Percentiles rank a stretch among this genome's conserved stretches.
Conservation (phyloP, 2,113 vertebrate species). For the Tonatia bakeri region DNA sequence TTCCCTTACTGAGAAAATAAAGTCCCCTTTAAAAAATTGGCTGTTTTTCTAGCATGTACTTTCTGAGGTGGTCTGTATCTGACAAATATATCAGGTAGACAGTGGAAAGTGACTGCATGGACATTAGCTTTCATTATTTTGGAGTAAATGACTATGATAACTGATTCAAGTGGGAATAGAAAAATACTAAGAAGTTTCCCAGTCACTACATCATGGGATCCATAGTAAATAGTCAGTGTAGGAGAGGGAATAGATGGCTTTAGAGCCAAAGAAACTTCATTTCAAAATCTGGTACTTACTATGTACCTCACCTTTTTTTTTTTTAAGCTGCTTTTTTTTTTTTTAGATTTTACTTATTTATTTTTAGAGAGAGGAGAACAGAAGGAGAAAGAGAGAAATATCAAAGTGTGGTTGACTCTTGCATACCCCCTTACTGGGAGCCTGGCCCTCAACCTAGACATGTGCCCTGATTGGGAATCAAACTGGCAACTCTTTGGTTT, state of each 20-base stretch:
- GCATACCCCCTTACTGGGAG: no score
- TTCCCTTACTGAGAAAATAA: constrained; percentile 17
- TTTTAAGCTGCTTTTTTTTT: no score
- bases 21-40: background rate
- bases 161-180: constrained; percentile 8
- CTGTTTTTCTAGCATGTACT: background rate
- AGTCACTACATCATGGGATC: background rate
- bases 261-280: background rate
- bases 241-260: background rate
- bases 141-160: background rate
- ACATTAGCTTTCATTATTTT: constrained; percentile 27
- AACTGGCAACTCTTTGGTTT: no score
- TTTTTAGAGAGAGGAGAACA: no score
- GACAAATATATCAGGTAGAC: background rate
- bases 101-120: background rate
- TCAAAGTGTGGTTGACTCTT: no score
- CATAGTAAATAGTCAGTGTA: background rate
- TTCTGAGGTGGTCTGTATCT: background rate
- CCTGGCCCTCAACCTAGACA: no score
- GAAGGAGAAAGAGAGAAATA: no score
- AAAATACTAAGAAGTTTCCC: constrained; percentile 23
- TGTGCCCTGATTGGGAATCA: no score
- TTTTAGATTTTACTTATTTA: no score
- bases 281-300: constrained; percentile 9
- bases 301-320: background rate